Percentiles rank a stretch among this genome's conserved stretches.
Evolutionary conservation across 2,797 vertebrate species (phyloP).

Genomic region (Serranus cabrilla): DNA sequence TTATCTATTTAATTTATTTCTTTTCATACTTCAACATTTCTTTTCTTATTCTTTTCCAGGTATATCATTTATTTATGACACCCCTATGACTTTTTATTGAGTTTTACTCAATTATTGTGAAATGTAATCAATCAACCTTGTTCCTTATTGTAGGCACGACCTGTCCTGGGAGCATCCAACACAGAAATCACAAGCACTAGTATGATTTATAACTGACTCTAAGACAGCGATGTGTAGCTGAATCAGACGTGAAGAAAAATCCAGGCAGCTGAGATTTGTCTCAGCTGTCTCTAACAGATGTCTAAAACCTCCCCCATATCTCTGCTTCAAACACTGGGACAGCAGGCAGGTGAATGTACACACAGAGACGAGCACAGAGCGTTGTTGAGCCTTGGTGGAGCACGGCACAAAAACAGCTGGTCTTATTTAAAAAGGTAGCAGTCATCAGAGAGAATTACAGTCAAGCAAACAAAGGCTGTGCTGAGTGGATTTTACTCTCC

Average conservation of each 20-base stretch:
- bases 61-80: no score
- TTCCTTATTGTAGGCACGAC: not conserved
- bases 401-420: slow-evolving; percentile 57
- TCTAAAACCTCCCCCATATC: slow-evolving; percentile 44
- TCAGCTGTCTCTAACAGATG: slow-evolving; percentile 49
- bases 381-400: slow-evolving; percentile 25
- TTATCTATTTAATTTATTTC: no score
- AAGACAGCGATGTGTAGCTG: slow-evolving; percentile 16
- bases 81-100: not conserved
- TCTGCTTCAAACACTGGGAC: slow-evolving; percentile 46
- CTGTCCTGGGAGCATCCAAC: not conserved
- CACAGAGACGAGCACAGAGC: slow-evolving; percentile 27
- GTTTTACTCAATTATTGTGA: slow-evolving; percentile 1
- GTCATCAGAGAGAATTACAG: slow-evolving; percentile 39
- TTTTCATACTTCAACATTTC: no score
- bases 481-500: slow-evolving; percentile 18
- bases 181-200: slow-evolving; percentile 8
- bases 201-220: slow-evolving; percentile 15
- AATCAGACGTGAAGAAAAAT: slow-evolving; percentile 32
- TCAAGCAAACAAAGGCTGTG: slow-evolving; percentile 44
- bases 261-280: slow-evolving; percentile 34
- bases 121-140: not conserved
- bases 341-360: slow-evolving; percentile 47
- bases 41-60: no score
- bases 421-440: slow-evolving; percentile 43